Conservation (phyloP, 2,888 invertebrate species). For the Leptopterna dolabrata region DNA sequence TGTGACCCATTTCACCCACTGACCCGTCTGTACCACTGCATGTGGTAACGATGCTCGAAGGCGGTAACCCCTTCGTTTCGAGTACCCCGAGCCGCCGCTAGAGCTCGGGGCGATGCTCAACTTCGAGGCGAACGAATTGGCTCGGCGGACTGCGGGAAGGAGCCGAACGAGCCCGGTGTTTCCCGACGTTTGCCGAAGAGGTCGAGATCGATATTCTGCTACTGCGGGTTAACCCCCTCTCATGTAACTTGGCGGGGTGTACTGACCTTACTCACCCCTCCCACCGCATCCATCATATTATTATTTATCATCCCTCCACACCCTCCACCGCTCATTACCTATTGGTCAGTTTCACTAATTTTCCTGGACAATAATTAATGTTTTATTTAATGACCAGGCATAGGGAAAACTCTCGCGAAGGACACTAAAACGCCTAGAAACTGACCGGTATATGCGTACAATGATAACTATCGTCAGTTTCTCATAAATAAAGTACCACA, state of each 20-base stretch:
- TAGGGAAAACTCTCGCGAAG: too few species aligned
- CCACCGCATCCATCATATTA: not conserved
- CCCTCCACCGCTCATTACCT: not conserved
- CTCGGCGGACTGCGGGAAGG: conserved; percentile 40
- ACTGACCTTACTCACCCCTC: conserved; percentile 50
- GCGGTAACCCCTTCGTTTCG: not conserved
- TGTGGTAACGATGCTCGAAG: not conserved
- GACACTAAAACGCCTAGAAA: too few species aligned
- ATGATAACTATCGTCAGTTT: too few species aligned
- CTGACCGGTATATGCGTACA: too few species aligned
- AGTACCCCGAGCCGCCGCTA: not conserved
- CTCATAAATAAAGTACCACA: too few species aligned
- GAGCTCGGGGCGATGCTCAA: conserved; percentile 36
- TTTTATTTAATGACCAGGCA: too few species aligned
- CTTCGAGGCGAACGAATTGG: not conserved
- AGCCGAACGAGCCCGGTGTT: not conserved
- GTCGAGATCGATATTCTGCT: conserved; percentile 38
- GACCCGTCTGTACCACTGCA: not conserved
- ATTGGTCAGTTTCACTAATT: too few species aligned
- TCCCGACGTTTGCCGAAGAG: not conserved
- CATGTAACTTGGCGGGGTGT: conserved; percentile 9
- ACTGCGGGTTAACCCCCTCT: conserved; percentile 34
- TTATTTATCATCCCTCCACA: not conserved
- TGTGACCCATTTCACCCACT: not conserved
- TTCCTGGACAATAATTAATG: too few species aligned